Base-by-base conservation (phyloP, 2,888 invertebrate genomes). In the Athrips mouffetella region DNA sequence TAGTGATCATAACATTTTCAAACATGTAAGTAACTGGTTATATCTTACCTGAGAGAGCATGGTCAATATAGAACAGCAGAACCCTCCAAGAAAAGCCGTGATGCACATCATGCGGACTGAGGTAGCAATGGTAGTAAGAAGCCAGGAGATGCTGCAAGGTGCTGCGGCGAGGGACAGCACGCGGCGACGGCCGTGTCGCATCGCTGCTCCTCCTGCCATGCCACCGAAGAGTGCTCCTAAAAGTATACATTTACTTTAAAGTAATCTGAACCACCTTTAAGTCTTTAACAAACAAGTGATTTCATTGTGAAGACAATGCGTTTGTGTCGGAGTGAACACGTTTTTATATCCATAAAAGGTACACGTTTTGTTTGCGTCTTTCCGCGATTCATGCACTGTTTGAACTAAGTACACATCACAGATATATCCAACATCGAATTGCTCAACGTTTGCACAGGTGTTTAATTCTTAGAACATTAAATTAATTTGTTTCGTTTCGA, bases 51-150 rank as follows among this genome's bases (percentile, higher is more conserved):
- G 95, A 52, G 93, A 93, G 27, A 93, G 90, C 82, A 95, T 93
- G 11, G 93, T 92, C 27, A 94, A 90, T 64, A 95, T 91, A 10
- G 94, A 93, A 62, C 93, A 92, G 77, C 94, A 94, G 68, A 94
- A 92, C 0, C 97, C 97, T 37, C 95, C 96, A 50, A 96, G 79
- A 71, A 96, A 94, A 47, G 97, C 94, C 0, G 96, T 95, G 61
- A 93, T 89, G 79, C 94, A 95, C 90, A 97, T 93, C 82, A 94
- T 91, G 65, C 93, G 90, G 6, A 95, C 93, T 37, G 93, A 92
- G 30, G 92, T 92, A 10, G 95, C 94, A 52, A 94, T 90, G 1
- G 94, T 93, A 0, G 96, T 96, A 23, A 94, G 86, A 46, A 95
- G 84, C 96, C 96, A 97, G 49, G 95, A 94, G 2, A 92, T 86